Conservation (phyloP, 2,797 vertebrate genomes). For the Helicolenus hilgendorfi region DNA sequence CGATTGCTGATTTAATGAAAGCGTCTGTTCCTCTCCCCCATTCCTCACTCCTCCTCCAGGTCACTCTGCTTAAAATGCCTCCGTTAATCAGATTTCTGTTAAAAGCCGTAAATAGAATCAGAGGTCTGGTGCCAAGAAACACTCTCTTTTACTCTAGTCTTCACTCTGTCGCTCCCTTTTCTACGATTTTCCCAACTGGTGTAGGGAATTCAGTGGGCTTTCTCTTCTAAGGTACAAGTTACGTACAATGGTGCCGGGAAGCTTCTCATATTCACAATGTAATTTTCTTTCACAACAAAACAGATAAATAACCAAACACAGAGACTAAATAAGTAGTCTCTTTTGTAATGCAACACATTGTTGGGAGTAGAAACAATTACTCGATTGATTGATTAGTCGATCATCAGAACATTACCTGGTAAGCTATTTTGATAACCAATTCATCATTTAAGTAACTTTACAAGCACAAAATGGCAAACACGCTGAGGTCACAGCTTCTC, state of each 20-base stretch:
- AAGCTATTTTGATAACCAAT: neutral
- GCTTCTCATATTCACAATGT: neutral
- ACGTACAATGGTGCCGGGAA: neutral
- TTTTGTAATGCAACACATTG: neutral
- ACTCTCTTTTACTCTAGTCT: conserved; percentile 50
- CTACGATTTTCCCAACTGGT: conserved; percentile 15
- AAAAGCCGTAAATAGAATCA: conserved; percentile 88
- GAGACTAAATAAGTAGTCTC: neutral
- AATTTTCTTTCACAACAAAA: neutral
- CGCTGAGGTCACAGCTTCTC: neutral
- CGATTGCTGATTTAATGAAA: conserved; percentile 91
- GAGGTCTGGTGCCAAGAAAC: conserved; percentile 77
- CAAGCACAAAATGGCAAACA: neutral
- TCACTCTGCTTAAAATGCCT: conserved; percentile 89
- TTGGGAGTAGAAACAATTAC: neutral
- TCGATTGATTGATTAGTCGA: neutral
- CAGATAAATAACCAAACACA: neutral
- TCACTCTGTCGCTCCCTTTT: conserved; percentile 32
- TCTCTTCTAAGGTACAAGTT: neutral
- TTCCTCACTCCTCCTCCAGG: conserved; percentile 83
- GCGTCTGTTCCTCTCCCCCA: conserved; percentile 80
- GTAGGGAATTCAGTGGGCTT: neutral
- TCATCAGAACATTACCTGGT: neutral
- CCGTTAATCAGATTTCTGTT: conserved; percentile 89
- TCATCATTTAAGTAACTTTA: neutral